phyloP scores from a whole-genome alignment of 2,113 vertebrate genomes.

The Oryctolagus cuniculus region DNA sequence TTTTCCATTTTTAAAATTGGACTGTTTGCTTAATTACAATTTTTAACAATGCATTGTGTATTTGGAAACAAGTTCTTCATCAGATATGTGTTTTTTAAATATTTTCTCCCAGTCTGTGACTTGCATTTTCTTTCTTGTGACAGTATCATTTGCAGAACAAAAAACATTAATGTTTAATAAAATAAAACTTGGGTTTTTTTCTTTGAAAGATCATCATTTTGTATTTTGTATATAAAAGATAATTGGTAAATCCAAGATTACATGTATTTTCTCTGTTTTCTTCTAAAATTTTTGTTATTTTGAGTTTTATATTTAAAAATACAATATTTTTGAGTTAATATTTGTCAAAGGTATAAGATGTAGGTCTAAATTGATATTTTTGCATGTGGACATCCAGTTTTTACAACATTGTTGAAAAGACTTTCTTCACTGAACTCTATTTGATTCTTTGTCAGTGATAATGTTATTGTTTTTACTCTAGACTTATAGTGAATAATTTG shows the following conservation, averaged over 20 bases:
- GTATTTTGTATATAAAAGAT: not conserved
- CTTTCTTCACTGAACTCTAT: not conserved
- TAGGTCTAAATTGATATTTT: no score
- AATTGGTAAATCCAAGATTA: not conserved
- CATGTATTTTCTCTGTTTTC: not conserved
- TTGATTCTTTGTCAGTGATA: not conserved
- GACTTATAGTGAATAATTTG: not conserved
- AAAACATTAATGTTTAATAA: not conserved
- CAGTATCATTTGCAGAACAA: not conserved
- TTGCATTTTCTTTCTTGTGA: not conserved
- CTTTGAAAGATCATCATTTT: not conserved
- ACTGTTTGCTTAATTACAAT: not conserved
- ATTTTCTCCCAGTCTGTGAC: not conserved
- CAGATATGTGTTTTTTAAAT: not conserved
- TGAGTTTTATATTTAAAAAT: no score
- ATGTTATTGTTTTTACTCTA: not conserved
- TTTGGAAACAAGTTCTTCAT: not conserved
- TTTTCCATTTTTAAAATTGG: not conserved
- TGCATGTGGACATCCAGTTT: not conserved
- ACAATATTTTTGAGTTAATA: no score
- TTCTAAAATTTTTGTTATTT: not conserved
- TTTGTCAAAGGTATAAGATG: no score
- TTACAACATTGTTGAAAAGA: not conserved
- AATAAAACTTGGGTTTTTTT: not conserved
- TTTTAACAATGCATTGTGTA: not conserved